These are phyloP conservation scores for Acinonyx jubatus DNA, from an alignment of 2,113 vertebrate species.

Conservation along the genomic window DNA sequence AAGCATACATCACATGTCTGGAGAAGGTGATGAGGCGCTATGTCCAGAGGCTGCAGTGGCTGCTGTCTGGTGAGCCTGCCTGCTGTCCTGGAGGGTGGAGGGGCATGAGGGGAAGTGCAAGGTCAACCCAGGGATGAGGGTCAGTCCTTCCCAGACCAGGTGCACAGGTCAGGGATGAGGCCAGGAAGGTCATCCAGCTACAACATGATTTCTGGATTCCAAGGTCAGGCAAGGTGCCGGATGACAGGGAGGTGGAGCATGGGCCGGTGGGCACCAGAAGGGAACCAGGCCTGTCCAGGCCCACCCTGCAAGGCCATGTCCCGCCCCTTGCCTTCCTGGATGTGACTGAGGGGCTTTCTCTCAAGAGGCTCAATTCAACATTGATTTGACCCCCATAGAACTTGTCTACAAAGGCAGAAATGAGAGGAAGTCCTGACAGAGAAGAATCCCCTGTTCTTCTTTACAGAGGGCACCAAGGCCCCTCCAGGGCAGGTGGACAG, in stretches of 20 bases:
- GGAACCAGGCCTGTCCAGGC: neutral
- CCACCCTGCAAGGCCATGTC: neutral
- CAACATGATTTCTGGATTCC: neutral
- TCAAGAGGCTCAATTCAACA: neutral
- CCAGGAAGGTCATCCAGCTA: neutral
- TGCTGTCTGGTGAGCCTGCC: constrained; percentile 86
- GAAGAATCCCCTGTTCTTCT: neutral
- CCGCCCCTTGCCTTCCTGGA: neutral
- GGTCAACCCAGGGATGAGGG: neutral
- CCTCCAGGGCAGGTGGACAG: neutral
- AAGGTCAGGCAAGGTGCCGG: neutral
- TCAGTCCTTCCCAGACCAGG: neutral
- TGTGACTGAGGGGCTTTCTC: neutral
- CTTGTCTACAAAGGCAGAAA: neutral
- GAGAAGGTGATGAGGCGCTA: constrained; percentile 83
- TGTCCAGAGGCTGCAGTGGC: constrained; percentile 86
- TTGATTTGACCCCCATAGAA: neutral
- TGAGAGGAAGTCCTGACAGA: neutral
- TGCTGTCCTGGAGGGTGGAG: accelerated
- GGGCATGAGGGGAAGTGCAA: neutral
- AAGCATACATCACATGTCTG: constrained; percentile 79
- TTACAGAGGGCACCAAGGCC: neutral
- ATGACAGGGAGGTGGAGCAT: neutral
- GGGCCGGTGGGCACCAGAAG: neutral
- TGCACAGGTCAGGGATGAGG: neutral